A percentile compares a stretch with the other conserved stretches of the same genome.
Conservation (phyloP, 2,797 vertebrate species). For the Botia kubotai region DNA sequence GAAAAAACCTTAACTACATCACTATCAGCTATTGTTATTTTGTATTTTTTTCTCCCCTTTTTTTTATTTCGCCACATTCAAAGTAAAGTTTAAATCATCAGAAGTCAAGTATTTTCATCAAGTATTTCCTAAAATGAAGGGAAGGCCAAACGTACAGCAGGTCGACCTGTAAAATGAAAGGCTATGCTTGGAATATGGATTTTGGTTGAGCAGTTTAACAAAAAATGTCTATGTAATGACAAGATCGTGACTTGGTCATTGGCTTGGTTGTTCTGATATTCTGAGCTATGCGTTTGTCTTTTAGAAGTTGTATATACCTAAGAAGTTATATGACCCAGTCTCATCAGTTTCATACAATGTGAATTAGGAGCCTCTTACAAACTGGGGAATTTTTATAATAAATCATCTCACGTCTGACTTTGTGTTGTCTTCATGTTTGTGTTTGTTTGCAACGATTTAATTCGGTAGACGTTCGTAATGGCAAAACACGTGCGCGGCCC, state of each 20-base stretch:
- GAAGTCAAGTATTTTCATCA: slow-evolving; percentile 18
- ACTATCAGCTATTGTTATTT: slow-evolving; percentile 12
- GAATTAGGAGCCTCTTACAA: slow-evolving; percentile 9
- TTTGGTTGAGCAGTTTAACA: slow-evolving; percentile 17
- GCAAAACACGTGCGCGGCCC: background rate
- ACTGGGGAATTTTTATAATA: slow-evolving; percentile 38
- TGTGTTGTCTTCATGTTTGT: background rate
- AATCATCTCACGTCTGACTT: slow-evolving; percentile 16
- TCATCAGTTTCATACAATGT: slow-evolving; percentile 14
- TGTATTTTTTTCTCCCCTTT: background rate
- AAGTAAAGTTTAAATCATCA: slow-evolving; percentile 15
- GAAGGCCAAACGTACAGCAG: slow-evolving; percentile 15
- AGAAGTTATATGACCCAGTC: slow-evolving; percentile 24
- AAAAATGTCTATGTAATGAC: slow-evolving; percentile 30
- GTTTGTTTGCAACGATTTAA: too few species aligned
- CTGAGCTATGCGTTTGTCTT: slow-evolving; percentile 30
- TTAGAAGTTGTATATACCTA: slow-evolving; percentile 40
- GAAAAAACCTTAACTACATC: background rate
- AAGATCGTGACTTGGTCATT: background rate
- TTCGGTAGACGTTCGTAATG: too few species aligned
- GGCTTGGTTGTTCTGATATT: slow-evolving; percentile 6
- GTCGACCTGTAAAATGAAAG: slow-evolving; percentile 29
- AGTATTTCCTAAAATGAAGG: slow-evolving; percentile 38
- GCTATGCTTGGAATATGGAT: background rate
- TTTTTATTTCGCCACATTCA: slow-evolving; percentile 7